These are phyloP conservation scores for Ophraella communa DNA, from an alignment of 2,888 invertebrate genomes.

Conservation along the genomic window DNA sequence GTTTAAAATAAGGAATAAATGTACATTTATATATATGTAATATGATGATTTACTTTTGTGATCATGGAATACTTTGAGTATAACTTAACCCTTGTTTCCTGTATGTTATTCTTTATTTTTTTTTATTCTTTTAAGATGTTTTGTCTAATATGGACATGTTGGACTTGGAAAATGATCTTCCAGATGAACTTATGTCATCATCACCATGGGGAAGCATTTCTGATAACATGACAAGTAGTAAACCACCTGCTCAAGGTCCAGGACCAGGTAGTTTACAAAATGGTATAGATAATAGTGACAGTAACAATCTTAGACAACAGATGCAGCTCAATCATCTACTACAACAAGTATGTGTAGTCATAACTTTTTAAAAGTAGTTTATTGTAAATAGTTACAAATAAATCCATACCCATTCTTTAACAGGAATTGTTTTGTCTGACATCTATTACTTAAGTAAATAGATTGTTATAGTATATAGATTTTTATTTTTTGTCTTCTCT, in stretches of 20 bases:
- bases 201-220: conserved; percentile 69
- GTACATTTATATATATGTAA: no score
- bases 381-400: no score
- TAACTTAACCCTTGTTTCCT: not conserved
- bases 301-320: conserved; percentile 56
- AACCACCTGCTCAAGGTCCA: conserved; percentile 83
- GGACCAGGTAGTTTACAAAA: conserved; percentile 80
- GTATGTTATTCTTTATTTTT: not conserved
- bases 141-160: conserved; percentile 85
- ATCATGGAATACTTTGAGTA: conserved; percentile 17
- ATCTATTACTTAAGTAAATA: not conserved
- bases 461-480: not conserved
- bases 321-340: conserved; percentile 72
- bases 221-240: conserved; percentile 60
- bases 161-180: conserved; percentile 90
- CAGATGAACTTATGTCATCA: conserved; percentile 84
- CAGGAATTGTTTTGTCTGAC: no score
- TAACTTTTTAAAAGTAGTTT: no score
- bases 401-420: no score
- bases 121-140: conserved; percentile 68
- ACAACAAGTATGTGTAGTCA: conserved; percentile 64
- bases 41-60: no score
- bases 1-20: no score
- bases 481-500: not conserved
- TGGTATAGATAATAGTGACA: conserved; percentile 72